phyloP scores from a whole-genome alignment of 2,888 invertebrate species.

The Selenia dentaria region DNA sequence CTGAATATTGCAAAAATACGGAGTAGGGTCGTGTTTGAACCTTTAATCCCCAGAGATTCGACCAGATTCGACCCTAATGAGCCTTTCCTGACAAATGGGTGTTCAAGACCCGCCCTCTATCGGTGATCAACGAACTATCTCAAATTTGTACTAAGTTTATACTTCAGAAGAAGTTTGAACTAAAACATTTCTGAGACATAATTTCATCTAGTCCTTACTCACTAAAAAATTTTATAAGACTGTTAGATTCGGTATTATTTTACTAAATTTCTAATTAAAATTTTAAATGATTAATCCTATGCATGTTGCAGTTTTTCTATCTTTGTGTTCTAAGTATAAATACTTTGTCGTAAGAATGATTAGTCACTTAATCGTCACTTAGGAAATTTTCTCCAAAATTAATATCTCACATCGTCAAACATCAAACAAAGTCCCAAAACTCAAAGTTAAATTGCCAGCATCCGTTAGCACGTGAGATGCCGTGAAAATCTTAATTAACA shows the following conservation, averaged over 20 bases:
- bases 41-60: conserved; percentile 71
- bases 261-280: no score
- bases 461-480: conserved; percentile 74
- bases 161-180: conserved; percentile 8
- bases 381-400: conserved; percentile 3
- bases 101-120: conserved; percentile 69
- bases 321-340: no score
- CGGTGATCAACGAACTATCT: conserved; percentile 72
- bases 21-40: conserved; percentile 44
- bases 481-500: conserved; percentile 84
- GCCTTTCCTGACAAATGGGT: conserved; percentile 73
- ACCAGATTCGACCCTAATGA: conserved; percentile 75
- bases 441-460: conserved; percentile 76
- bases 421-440: conserved; percentile 49
- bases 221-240: no score
- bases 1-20: conserved; percentile 37
- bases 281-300: no score
- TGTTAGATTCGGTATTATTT: no score
- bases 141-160: conserved; percentile 45
- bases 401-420: conserved; percentile 28
- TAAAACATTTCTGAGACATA: no score
- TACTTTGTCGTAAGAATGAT: no score
- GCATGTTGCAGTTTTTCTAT: no score
- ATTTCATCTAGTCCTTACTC: no score
- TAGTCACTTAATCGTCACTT: not conserved